These are phyloP conservation scores for Merodon equestris DNA, from an alignment of 2,888 invertebrate species.

Conservation along the genomic window DNA sequence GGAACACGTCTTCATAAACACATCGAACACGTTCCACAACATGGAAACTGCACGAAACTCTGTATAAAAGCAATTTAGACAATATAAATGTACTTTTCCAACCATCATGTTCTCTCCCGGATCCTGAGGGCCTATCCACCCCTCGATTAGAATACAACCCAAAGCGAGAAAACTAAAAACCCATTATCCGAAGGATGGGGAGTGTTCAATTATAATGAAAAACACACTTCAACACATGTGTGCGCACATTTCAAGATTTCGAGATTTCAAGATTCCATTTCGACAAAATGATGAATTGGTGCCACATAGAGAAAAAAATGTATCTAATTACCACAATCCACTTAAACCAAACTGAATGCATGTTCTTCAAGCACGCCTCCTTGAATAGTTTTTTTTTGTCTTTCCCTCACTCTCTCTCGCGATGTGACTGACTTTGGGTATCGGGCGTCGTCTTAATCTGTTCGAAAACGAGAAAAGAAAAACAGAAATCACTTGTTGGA, in stretches of 20 bases:
- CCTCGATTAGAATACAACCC: too few relatives aligned
- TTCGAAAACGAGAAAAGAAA: conserved; percentile 10
- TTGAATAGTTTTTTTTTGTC: conserved; percentile 12
- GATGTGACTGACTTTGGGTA: not conserved
- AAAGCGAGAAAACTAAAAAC: too few relatives aligned
- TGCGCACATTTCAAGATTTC: conserved; percentile 23
- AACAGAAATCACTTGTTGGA: conserved; percentile 40
- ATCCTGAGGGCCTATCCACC: too few relatives aligned
- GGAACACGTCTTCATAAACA: too few relatives aligned
- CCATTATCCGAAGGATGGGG: too few relatives aligned
- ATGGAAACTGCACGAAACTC: too few relatives aligned
- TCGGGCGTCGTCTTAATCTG: conserved; percentile 54
- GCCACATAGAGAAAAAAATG: conserved; percentile 56
- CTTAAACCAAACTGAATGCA: conserved; percentile 32
- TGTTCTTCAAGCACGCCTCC: conserved; percentile 31
- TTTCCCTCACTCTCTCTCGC: too few relatives aligned
- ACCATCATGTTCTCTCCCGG: too few relatives aligned
- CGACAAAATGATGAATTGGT: conserved; percentile 67
- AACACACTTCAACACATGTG: conserved; percentile 61
- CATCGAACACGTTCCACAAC: too few relatives aligned
- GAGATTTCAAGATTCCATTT: conserved; percentile 20
- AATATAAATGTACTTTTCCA: too few relatives aligned
- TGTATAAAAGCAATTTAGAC: too few relatives aligned
- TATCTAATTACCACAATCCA: conserved; percentile 66
- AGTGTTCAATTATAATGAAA: conserved; percentile 31